Evolutionary conservation across 2,113 vertebrate genomes (phyloP), one percentile per base, ranked within the genome.

Genomic region (Callospermophilus lateralis): DNA sequence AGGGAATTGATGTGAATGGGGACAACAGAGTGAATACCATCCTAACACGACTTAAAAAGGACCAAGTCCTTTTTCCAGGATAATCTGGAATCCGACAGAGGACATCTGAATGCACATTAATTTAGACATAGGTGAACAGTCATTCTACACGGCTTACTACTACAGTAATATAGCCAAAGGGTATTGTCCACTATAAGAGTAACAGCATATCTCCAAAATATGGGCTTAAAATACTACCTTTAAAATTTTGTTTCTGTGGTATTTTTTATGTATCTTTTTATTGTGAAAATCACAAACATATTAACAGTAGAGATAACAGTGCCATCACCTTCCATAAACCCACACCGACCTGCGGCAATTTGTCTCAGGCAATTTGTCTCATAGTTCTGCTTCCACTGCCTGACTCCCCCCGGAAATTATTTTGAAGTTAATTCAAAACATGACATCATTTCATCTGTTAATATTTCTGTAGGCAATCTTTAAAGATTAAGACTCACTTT

Each of bases 381-480:
- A 68, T 70, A 34, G 16, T 13, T 20, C 76, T 2, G 13, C 34
- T 87, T 89, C 48, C 8, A 84, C 55, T 73, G 81, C 3, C 17
- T 3, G 68, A 8, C 3, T 32, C 51, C 16, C 6, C 42, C 48
- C 13, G 10, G 13, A 55, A 78, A 65, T 84, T 88, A 84, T 81
- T 96, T 93, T 84, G 87, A 96, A 96, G 42, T 2, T 17, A 76
- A 55, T 94, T 0, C 30, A 13, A 87, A 74, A 45, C 24, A 55
- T 84, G 51, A 65, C 37, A 76, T 91, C 28, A 79, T 96, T 93
- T 92, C 55, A 85, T n/a, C 20, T 39, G 72, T 86, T 92, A 93
- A 37, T 85, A 58, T 84, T 92, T 85, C 92, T 48, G 6, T 53
- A 53, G 26, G 53, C 22, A 65, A 39, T 68, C 34, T n/a, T 70